Evolutionary conservation across 2,888 invertebrate genomes (phyloP).

Genomic region (Tetramorium bicarinatum): DNA sequence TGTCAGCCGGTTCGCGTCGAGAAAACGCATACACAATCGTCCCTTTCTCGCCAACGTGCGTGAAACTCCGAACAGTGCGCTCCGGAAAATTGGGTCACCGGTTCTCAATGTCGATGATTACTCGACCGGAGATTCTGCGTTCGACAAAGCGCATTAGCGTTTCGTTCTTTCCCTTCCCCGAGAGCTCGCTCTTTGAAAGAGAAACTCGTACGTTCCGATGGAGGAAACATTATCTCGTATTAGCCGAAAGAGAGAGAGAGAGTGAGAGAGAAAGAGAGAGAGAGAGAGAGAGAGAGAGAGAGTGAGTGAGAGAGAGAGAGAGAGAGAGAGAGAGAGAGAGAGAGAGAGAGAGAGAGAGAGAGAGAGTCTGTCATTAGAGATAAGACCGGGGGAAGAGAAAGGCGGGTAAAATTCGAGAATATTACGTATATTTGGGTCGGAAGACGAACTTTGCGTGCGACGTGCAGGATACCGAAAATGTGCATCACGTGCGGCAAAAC

Average conservation of each 20-base stretch:
- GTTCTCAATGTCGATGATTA: not conserved
- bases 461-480: not conserved
- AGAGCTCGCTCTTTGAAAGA: not conserved
- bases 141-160: not conserved
- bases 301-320: not conserved
- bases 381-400: not conserved
- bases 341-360: not conserved
- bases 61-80: not conserved
- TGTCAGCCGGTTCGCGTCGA: not conserved
- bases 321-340: not conserved
- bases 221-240: not conserved
- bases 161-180: not conserved
- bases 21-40: slow-evolving; percentile 4
- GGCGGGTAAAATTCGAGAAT: not conserved
- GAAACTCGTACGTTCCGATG: not conserved
- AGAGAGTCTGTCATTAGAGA: not conserved
- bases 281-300: not conserved
- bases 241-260: not conserved
- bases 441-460: slow-evolving; percentile 5
- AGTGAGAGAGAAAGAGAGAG: not conserved
- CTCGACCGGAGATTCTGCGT: too few relatives aligned
- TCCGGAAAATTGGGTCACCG: slow-evolving; percentile 43
- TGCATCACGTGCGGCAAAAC: slow-evolving; percentile 3
- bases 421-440: not conserved
- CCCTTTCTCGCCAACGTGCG: not conserved